Percentiles rank a stretch among this genome's conserved stretches.
These are phyloP conservation scores for Epizoanthus rinbou DNA, from an alignment of 92 coral and sea anemone species.

Conservation along the genomic window DNA sequence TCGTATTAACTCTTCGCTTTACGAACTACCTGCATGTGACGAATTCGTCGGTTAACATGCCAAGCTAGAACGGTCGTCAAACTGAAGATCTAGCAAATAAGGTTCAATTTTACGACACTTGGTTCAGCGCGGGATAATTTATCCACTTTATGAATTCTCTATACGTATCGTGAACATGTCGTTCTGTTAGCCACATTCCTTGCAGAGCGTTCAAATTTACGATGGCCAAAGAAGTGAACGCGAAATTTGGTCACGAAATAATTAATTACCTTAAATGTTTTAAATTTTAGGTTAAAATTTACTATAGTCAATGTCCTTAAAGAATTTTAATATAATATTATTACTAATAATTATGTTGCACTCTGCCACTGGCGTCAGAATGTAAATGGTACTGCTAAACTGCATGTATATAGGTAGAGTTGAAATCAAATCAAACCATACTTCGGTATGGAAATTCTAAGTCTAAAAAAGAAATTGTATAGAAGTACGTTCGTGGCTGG, in stretches of 20 bases:
- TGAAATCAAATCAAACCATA: not conserved
- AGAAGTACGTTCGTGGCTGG: conserved; percentile 35
- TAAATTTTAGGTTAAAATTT: conserved; percentile 59
- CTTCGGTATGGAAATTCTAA: conserved; percentile 43
- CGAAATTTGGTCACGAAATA: not conserved
- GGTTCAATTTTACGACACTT: not conserved
- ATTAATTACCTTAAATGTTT: conserved; percentile 20
- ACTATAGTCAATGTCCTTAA: conserved; percentile 47
- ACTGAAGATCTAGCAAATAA: not conserved
- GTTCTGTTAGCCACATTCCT: conserved; percentile 3
- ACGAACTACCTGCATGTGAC: not conserved
- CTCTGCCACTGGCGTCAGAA: conserved; percentile 1
- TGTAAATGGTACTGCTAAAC: conserved; percentile 5
- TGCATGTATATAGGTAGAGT: conserved; percentile 21
- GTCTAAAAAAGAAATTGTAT: conserved; percentile 27
- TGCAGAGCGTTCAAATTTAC: conserved; percentile 16
- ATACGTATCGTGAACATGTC: not conserved
- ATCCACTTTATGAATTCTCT: conserved; percentile 13
- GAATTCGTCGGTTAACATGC: not conserved
- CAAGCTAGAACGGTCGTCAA: not conserved
- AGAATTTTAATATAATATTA: conserved; percentile 65
- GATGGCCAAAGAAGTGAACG: conserved; percentile 6
- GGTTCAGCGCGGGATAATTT: not conserved
- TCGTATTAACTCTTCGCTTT: not conserved
- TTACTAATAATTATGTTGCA: conserved; percentile 18